Conservation (phyloP, 2,888 invertebrate genomes). For the Subacronicta megacephala region DNA sequence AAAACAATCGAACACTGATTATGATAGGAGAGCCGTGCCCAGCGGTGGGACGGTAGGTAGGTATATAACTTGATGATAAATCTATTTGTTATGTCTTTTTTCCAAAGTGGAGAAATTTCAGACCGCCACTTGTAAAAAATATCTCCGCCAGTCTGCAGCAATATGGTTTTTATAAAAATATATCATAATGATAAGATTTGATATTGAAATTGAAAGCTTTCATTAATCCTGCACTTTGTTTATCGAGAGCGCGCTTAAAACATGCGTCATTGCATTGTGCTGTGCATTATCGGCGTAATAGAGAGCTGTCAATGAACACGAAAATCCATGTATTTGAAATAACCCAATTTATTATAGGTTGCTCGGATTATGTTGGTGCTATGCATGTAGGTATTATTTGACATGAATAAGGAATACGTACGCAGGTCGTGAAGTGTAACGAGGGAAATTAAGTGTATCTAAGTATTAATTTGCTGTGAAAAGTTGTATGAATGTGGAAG, state of each 20-base stretch:
- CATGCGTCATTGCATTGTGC: neutral
- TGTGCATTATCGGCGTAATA: slow-evolving; percentile 2
- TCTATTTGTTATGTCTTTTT: too few relatives aligned
- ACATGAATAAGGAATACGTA: neutral
- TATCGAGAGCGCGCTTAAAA: slow-evolving; percentile 2
- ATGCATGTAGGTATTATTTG: neutral
- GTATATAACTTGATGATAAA: too few relatives aligned
- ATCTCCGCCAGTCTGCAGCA: neutral
- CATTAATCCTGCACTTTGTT: slow-evolving; percentile 25
- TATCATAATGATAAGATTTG: slow-evolving; percentile 1
- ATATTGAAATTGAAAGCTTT: slow-evolving; percentile 10
- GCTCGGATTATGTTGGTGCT: neutral
- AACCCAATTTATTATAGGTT: neutral
- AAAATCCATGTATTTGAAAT: neutral
- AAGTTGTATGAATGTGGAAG: too few relatives aligned
- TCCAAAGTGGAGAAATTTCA: too few relatives aligned
- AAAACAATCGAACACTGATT: too few relatives aligned
- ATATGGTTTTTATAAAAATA: neutral
- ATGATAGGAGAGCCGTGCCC: too few relatives aligned
- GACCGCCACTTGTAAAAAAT: too few relatives aligned
- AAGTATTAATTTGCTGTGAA: too few relatives aligned
- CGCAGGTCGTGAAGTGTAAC: neutral
- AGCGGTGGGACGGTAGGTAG: too few relatives aligned
- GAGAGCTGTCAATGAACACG: slow-evolving; percentile 1
- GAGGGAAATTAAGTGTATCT: too few relatives aligned